Evolutionary conservation across 1,140 invertebrate species (phyloP).

Genomic region (Diachasmimorpha longicaudata): DNA sequence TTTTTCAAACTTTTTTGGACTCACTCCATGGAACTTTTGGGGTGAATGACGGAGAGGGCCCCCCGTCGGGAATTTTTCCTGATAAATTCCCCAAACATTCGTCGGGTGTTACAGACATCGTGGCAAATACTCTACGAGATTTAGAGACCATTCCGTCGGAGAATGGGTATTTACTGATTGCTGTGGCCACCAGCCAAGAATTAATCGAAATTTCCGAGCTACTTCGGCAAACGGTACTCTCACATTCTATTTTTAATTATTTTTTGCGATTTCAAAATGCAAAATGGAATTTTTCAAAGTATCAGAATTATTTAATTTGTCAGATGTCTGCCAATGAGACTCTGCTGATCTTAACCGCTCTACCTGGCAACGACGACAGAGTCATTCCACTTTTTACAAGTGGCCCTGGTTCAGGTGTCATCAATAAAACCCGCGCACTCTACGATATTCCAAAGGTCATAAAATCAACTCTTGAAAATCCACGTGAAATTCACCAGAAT

Average conservation of each 20-base stretch:
- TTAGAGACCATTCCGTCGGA: constrained; percentile 33
- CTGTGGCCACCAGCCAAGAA: constrained; percentile 26
- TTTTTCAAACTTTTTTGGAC: constrained; percentile 38
- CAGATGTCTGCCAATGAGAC: constrained; percentile 34
- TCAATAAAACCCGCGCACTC: constrained; percentile 26
- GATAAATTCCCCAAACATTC: not conserved
- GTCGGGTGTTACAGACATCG: constrained; percentile 22
- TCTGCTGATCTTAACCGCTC: constrained; percentile 35
- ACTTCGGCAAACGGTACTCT: not conserved
- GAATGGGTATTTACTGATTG: constrained; percentile 42
- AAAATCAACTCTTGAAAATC: not conserved
- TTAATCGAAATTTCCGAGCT: constrained; percentile 19
- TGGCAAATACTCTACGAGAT: constrained; percentile 33
- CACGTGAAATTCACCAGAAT: not conserved
- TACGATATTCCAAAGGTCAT: constrained; percentile 32
- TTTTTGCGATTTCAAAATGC: too few relatives aligned
- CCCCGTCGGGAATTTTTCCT: not conserved
- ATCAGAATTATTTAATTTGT: not conserved
- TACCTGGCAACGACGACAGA: constrained; percentile 26
- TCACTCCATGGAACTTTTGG: constrained; percentile 19
- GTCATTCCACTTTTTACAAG: constrained; percentile 33
- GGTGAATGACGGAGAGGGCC: not conserved
- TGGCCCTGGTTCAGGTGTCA: constrained; percentile 32
- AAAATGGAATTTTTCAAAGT: not conserved
- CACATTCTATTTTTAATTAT: not conserved